These are phyloP conservation scores for Notodonta dromedarius DNA, from an alignment of 2,888 invertebrate genomes.

Conservation along the genomic window DNA sequence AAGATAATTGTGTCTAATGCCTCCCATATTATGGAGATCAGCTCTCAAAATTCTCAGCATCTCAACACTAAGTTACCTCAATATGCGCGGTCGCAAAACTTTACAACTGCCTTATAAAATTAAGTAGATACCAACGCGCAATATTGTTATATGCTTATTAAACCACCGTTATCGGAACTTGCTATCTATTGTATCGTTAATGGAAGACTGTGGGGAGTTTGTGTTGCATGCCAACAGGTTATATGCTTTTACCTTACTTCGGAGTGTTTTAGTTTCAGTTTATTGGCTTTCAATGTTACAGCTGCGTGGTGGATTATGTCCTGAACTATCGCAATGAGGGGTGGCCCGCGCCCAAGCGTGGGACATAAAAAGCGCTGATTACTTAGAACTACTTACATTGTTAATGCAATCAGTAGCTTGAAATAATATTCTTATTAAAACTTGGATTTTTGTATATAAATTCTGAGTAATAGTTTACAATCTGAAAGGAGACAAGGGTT, in stretches of 20 bases:
- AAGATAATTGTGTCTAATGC: too few relatives aligned
- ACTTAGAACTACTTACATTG: too few relatives aligned
- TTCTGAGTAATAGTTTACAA: too few relatives aligned
- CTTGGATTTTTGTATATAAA: too few relatives aligned
- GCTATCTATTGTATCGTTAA: conserved; percentile 10
- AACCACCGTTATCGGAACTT: conserved; percentile 1
- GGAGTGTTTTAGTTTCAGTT: background rate
- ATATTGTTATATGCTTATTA: conserved; percentile 16
- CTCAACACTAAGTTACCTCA: conserved; percentile 1
- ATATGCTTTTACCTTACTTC: background rate
- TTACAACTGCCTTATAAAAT: conserved; percentile 34
- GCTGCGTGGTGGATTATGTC: too few relatives aligned
- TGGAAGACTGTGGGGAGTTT: background rate
- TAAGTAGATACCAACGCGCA: conserved; percentile 30
- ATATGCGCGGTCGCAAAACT: conserved; percentile 17
- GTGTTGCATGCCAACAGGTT: background rate
- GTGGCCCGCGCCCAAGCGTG: too few relatives aligned
- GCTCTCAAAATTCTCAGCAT: background rate
- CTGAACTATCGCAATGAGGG: too few relatives aligned
- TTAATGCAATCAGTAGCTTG: too few relatives aligned
- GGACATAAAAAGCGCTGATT: too few relatives aligned
- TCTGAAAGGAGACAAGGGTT: too few relatives aligned
- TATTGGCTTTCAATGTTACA: background rate
- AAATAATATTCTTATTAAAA: too few relatives aligned
- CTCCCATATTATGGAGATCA: background rate